phyloP scores from a whole-genome alignment of 35 echinoderm and acorn worm genomes.

The Strongylocentrotus purpuratus region DNA sequence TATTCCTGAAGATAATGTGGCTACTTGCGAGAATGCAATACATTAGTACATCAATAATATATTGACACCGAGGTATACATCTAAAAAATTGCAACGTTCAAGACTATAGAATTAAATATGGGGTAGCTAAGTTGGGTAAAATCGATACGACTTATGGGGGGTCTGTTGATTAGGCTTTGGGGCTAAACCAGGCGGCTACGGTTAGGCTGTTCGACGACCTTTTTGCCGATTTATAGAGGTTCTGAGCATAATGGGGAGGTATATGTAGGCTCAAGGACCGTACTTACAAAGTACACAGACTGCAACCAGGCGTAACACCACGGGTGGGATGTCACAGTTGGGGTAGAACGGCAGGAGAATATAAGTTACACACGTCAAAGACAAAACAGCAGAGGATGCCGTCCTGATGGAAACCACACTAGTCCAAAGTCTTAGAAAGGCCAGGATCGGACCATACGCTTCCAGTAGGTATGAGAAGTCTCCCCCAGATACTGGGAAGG shows the following conservation, averaged over 20 bases:
- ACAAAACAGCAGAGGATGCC: slow-evolving; percentile 47
- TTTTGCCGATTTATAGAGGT: background rate
- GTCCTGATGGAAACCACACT: slow-evolving; percentile 52
- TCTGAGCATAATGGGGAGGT: too few relatives aligned
- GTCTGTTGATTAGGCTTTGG: too few relatives aligned
- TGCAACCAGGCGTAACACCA: background rate
- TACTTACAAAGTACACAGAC: slow-evolving; percentile 46
- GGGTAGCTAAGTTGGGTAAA: too few relatives aligned
- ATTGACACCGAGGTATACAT: too few relatives aligned
- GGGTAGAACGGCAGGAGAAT: slow-evolving; percentile 49
- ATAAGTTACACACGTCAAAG: slow-evolving; percentile 60
- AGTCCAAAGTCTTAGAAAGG: slow-evolving; percentile 74
- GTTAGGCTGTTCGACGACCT: too few relatives aligned
- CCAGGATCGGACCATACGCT: slow-evolving; percentile 52
- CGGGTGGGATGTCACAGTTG: background rate
- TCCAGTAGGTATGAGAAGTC: slow-evolving; percentile 80
- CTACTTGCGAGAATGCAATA: too few relatives aligned
- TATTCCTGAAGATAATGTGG: too few relatives aligned
- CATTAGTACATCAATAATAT: too few relatives aligned
- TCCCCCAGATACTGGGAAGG: slow-evolving; percentile 72
- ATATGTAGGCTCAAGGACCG: background rate
- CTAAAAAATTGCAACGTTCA: too few relatives aligned
- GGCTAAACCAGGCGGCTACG: too few relatives aligned
- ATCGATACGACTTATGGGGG: too few relatives aligned
- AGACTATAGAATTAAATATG: too few relatives aligned